Evolutionary conservation across 1,140 invertebrate species (phyloP), one percentile per base, ranked within the genome.

Genomic region (Pygmarrhopalites habei): DNA sequence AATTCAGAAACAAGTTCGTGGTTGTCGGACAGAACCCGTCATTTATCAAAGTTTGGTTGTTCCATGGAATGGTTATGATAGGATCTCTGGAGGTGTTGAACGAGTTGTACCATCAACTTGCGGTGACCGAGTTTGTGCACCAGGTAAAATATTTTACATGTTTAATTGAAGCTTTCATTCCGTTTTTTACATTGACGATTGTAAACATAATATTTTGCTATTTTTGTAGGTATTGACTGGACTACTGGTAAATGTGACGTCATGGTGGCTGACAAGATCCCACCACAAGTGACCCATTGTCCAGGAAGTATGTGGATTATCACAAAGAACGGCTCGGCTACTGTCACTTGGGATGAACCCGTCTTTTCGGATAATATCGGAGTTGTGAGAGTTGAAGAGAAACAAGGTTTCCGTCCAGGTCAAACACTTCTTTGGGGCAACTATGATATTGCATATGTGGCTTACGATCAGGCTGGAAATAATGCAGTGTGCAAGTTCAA

Each of bases 311-410:
- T 95, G 32, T 95, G 92, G 90, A 87, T 96, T 0, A 90, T 94
- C 66, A 90, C 91, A 1, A 87, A 87, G 70, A 92, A 95, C 71
- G 91, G 90, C 60, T 92, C 92, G 0, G 87, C 91, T 0, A 83
- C 91, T 61, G 92, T 97, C 0, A 85, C 82, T n/a, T 97, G 93
- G 94, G 89, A 94, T 73, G 90, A 94, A 68, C 94, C 94, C 1
- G 83, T 85, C 65, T 96, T 96, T 73, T 86, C 83, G 61, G 91
- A 95, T 72, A 93, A 94, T 72, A 85, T 92, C 30, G 87, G 85
- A 2, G 82, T 92, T 23, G 81, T 82, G 0, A 85, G 84, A 72
- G 82, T 92, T 25, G 82, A 88, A 63, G 90, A 95, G 72, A 89
- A 87, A 71, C 90, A 86, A 72, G 90, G 90, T 49, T 88, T 95